These are phyloP conservation scores for Lasioglossum zephyrum DNA, from an alignment of 2,888 invertebrate genomes.

Conservation along the genomic window DNA sequence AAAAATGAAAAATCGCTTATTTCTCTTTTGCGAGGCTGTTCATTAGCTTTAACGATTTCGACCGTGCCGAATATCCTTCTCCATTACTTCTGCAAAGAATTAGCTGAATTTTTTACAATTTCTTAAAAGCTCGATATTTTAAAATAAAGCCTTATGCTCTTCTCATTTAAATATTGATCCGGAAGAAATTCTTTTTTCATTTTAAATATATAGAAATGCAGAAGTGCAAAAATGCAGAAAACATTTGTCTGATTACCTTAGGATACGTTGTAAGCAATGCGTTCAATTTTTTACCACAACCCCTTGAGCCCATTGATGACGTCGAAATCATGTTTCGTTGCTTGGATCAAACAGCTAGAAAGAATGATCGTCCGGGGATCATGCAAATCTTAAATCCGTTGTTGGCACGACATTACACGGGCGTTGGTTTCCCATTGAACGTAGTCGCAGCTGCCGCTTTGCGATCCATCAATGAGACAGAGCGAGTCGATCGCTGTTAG, in stretches of 20 bases:
- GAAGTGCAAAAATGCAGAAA: too few species aligned
- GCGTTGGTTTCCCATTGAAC: background rate
- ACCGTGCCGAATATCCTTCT: conserved; percentile 14
- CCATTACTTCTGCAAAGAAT: background rate
- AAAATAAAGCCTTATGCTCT: too few species aligned
- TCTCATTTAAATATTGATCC: too few species aligned
- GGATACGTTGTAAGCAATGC: too few species aligned
- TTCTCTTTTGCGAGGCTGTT: background rate
- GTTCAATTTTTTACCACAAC: too few species aligned
- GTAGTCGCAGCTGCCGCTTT: background rate
- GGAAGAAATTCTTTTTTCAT: too few species aligned
- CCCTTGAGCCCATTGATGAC: too few species aligned
- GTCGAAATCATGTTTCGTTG: background rate
- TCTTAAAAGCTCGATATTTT: too few species aligned
- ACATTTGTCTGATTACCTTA: too few species aligned
- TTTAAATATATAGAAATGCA: too few species aligned
- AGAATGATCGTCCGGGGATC: background rate
- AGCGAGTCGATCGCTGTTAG: conserved; percentile 44
- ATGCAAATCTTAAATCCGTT: conserved; percentile 4
- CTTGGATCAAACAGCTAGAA: background rate
- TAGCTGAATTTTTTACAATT: background rate
- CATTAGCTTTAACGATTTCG: conserved; percentile 19
- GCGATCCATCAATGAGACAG: background rate
- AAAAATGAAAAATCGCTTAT: conserved; percentile 46
- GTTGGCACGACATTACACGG: conserved; percentile 12